phyloP scores from a whole-genome alignment of 1,140 invertebrate genomes.

The Nasonia longicornis region DNA sequence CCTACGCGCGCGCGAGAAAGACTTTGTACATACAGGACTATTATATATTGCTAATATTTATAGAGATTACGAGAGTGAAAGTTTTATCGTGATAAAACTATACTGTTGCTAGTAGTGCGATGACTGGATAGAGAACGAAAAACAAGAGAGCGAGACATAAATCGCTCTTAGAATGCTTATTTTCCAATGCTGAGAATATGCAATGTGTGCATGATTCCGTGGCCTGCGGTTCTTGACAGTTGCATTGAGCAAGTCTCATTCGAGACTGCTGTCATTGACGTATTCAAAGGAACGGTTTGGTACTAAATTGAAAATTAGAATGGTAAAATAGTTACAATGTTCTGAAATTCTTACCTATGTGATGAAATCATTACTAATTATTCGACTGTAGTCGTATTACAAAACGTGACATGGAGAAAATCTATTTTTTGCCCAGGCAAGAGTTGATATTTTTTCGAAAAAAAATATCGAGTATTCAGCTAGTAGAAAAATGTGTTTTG shows the following conservation, averaged over 20 bases:
- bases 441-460: too few species aligned
- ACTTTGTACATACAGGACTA: slow-evolving; percentile 28
- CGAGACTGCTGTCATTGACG: slow-evolving; percentile 29
- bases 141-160: neutral
- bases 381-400: slow-evolving; percentile 23
- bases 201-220: neutral
- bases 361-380: neutral
- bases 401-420: neutral
- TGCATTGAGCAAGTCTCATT: slow-evolving; percentile 41
- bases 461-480: neutral
- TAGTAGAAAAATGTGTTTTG: neutral
- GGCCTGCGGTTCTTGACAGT: slow-evolving; percentile 28
- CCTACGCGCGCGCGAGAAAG: neutral
- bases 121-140: slow-evolving; percentile 6
- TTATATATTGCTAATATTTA: slow-evolving; percentile 29
- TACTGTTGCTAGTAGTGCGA: neutral
- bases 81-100: slow-evolving; percentile 10
- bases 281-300: slow-evolving; percentile 6
- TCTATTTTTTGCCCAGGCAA: too few species aligned
- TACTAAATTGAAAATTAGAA: neutral
- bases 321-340: slow-evolving; percentile 1
- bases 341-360: neutral
- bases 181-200: slow-evolving; percentile 9
- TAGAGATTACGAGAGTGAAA: slow-evolving; percentile 23
- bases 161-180: neutral